Evolutionary conservation across 2,113 vertebrate species (phyloP), one percentile per base, ranked within the genome.

Genomic region (Sinocyclocheilus anshuiensis): DNA sequence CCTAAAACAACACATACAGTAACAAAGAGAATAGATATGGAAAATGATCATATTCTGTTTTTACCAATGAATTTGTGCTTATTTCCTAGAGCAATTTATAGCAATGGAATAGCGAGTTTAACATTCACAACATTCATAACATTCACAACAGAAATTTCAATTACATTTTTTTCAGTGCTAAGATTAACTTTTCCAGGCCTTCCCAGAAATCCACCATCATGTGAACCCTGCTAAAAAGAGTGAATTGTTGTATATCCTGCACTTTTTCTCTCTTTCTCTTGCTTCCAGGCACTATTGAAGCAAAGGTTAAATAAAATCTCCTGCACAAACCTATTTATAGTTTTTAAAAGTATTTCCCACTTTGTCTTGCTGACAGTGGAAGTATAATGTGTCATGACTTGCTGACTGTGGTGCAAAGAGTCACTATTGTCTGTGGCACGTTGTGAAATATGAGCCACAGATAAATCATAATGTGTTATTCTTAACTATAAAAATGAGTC

Each of bases 1-100:
- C 96, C 98, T 99, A 79, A 80, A 85, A 61, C 48, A 71, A 36
- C 42, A 81, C 22, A 86, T 9, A 76, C 39, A 65, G 13, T 6
- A 26, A 91, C 50, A 90, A 26, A 63, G 18, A 67, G 15, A 45
- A 57, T 4, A 59, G 10, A 59, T 26, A 59, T 7, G 13, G 9
- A 59, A 11, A 10, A 13, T 42, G 2, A 9, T 29, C 6, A 10
- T 0, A 24, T 76, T 36, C 63, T 29, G 26, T 29, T 55, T 55
- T 5, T 16, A 55, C 1, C 53, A 55, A 55, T 55, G 15, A 16
- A 55, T 18, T 65, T 65, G 24, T 15, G 12, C 13, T 29, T 29
- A 26, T 8, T 16, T 67, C 8, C 63, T 67, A 16, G 13, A 67
- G 6, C 65, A 18, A 18, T 33, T 33, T 10, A 33, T 10, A 36